Evolutionary conservation across 2,113 vertebrate species (phyloP).

Genomic region (Callipepla squamata): DNA sequence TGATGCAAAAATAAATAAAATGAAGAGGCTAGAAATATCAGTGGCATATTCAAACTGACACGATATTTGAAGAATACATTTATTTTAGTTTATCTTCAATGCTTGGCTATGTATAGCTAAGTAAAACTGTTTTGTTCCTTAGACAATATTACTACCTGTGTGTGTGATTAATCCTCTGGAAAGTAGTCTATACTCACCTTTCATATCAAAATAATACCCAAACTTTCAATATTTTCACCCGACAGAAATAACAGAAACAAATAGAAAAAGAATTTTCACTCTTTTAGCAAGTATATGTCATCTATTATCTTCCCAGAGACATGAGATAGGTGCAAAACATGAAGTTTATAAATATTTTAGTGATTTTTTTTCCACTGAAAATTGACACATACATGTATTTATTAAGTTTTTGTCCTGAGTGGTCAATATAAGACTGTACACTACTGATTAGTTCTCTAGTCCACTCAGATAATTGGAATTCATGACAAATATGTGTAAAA

Average conservation of each 20-base stretch:
- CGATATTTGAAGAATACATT: not conserved
- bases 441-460: not conserved
- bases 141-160: not conserved
- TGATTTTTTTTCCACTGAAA: not conserved
- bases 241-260: not conserved
- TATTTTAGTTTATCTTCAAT: not conserved
- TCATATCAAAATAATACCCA: not conserved
- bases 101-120: not conserved
- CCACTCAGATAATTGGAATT: not conserved
- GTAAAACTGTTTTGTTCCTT: not conserved
- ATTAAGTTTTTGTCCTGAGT: not conserved
- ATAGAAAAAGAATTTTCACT: not conserved
- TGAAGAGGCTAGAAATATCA: not conserved
- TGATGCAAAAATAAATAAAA: not conserved
- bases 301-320: not conserved
- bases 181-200: not conserved
- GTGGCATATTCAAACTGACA: not conserved
- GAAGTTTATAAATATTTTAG: not conserved
- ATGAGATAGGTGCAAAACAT: not conserved
- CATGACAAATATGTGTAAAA: not conserved
- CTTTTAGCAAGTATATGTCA: not conserved
- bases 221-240: not conserved
- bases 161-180: not conserved
- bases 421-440: not conserved
- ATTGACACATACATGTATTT: not conserved